Evolutionary conservation across 2,888 invertebrate species (phyloP).

Genomic region (Campopleginae sp.): DNA sequence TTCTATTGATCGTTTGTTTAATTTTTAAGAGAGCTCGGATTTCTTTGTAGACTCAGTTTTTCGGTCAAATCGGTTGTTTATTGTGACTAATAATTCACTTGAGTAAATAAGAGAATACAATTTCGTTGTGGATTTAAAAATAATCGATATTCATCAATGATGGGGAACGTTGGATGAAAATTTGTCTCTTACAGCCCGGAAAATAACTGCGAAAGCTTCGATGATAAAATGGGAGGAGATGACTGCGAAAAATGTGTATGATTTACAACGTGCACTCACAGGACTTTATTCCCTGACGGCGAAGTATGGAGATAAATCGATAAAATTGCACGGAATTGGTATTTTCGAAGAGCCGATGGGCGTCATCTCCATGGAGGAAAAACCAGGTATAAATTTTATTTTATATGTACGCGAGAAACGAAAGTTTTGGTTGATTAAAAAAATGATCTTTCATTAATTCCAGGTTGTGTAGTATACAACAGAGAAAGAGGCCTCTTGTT

Average conservation of each 20-base stretch:
- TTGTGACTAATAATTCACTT: too few relatives aligned
- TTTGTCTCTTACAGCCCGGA: conserved; percentile 88
- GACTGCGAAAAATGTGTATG: conserved; percentile 88
- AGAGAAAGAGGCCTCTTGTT: conserved; percentile 86
- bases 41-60: too few relatives aligned
- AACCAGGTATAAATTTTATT: conserved; percentile 76
- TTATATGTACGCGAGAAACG: not conserved
- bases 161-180: not conserved
- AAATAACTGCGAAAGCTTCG: conserved; percentile 87
- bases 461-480: conserved; percentile 88
- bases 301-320: conserved; percentile 86
- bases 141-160: not conserved
- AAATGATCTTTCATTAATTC: conserved; percentile 68
- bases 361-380: conserved; percentile 50
- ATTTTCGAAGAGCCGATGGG: conserved; percentile 75
- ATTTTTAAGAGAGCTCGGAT: too few relatives aligned
- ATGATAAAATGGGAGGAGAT: conserved; percentile 89
- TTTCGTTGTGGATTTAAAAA: not conserved
- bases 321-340: conserved; percentile 88
- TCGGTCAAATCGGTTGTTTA: too few relatives aligned
- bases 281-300: conserved; percentile 88
- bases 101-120: too few relatives aligned
- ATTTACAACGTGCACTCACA: conserved; percentile 89
- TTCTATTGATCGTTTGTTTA: too few relatives aligned
- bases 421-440: not conserved